phyloP scores from a whole-genome alignment of 1,140 invertebrate species.

The Patella vulgata region DNA sequence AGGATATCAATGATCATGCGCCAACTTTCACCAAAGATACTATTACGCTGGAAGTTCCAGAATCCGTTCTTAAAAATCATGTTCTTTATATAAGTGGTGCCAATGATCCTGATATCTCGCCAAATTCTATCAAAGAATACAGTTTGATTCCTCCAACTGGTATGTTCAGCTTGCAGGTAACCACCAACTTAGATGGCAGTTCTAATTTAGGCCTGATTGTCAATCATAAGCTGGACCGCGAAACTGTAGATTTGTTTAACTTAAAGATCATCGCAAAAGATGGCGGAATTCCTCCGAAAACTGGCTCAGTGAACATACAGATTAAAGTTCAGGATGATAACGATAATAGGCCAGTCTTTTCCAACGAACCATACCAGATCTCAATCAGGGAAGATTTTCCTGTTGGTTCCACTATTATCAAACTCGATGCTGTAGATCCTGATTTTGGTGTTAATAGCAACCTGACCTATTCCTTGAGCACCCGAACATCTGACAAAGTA shows the following conservation, averaged over 20 bases:
- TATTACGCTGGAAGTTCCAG: conserved; percentile 45
- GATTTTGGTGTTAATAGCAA: conserved; percentile 91
- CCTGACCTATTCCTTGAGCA: conserved; percentile 75
- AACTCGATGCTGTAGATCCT: conserved; percentile 81
- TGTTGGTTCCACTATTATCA: conserved; percentile 74
- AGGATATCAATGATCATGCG: conserved; percentile 93
- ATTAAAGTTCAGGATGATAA: conserved; percentile 86
- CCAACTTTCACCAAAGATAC: conserved; percentile 75
- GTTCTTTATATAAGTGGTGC: conserved; percentile 75
- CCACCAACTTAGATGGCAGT: conserved; percentile 40
- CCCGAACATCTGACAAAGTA: conserved; percentile 23
- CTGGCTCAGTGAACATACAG: conserved; percentile 80
- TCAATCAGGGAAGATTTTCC: conserved; percentile 82
- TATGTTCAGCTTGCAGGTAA: conserved; percentile 49
- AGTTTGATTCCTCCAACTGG: conserved; percentile 49
- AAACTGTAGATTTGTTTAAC: conserved; percentile 80
- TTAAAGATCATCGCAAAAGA: conserved; percentile 88
- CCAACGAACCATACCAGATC: conserved; percentile 81
- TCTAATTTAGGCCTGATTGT: conserved; percentile 46
- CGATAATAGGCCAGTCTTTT: conserved; percentile 88
- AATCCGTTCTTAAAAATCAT: conserved; percentile 68
- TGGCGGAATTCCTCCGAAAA: conserved; percentile 87
- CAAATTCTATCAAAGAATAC: conserved; percentile 60
- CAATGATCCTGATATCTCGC: conserved; percentile 72
- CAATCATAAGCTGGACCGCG: conserved; percentile 79